Evolutionary conservation across 2,113 vertebrate genomes (phyloP).

Genomic region (Chamaetylas fuelleborni): DNA sequence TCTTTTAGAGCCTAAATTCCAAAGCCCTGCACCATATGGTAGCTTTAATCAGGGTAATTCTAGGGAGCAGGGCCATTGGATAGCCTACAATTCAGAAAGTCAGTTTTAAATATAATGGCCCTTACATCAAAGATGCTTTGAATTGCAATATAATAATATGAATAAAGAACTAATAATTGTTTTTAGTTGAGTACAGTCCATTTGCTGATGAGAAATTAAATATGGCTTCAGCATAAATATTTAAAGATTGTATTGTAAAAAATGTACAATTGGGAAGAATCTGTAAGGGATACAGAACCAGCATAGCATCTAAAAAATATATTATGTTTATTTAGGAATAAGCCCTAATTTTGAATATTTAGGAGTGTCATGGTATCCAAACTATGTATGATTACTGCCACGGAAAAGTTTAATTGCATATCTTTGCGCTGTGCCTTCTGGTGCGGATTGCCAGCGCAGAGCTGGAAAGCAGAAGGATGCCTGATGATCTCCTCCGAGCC

Average conservation of each 20-base stretch:
- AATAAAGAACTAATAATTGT: background rate
- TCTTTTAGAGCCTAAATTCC: background rate
- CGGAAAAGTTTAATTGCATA: constrained; percentile 71
- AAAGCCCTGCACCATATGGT: background rate
- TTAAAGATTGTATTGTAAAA: background rate
- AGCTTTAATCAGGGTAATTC: background rate
- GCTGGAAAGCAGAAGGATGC: constrained; percentile 45
- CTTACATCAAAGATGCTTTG: background rate
- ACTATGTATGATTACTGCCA: background rate
- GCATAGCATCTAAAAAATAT: background rate
- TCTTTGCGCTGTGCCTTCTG: constrained; percentile 4
- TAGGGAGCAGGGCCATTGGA: background rate
- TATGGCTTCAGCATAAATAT: background rate
- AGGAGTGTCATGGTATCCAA: background rate
- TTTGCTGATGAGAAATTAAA: constrained; percentile 15
- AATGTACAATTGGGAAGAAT: background rate
- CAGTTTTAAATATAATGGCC: background rate
- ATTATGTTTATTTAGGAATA: background rate
- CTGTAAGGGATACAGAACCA: background rate
- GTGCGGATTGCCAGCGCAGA: constrained; percentile 28
- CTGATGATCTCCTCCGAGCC: constrained; percentile 34
- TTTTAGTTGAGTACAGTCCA: background rate
- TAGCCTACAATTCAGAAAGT: background rate
- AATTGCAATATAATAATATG: background rate
- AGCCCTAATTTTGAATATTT: background rate